Evolutionary conservation across 2,888 invertebrate species (phyloP), one percentile per base, ranked within the genome.

Genomic region (Busseola fusca): DNA sequence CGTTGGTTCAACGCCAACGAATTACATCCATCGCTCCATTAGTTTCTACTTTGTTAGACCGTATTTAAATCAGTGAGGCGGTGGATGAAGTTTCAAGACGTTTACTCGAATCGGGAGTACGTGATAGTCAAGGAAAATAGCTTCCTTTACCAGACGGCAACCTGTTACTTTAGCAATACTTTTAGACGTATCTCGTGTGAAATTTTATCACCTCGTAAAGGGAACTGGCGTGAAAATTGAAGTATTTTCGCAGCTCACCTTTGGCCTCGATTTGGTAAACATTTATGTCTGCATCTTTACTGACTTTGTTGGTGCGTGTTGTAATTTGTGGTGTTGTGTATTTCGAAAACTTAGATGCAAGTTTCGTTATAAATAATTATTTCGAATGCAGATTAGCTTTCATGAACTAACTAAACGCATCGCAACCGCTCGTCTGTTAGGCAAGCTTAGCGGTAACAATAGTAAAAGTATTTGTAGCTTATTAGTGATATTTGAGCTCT

Each of bases 181-280:
- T 76, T 73, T n/a, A 50, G 50, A 78, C 67, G 68, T 58, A 83
- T 76, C 71, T 76, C 69, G 63, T 72, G 77, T 67, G 77, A 72
- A 83, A 76, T 84, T 84, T 81, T 84, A 84, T 84, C 80, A 73
- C 78, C 78, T 84, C 84, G 74, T 84, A 84, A 84, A 84, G 64
- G 25, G 72, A 78, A 68, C 67, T 78, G 76, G 71, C 76, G 78
- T 83, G 82, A 69, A 82, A 75, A 79, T 79, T 65, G 34, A 74
- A 80, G 74, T 75, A 69, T 83, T 77, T 76, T 64, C 72, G 60
- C 60, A 74, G 70, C 64, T 84, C 74, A 82, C 74, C 72, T 80
- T 63, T 70, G 30, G 52, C 77, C 48, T 64, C 64, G 69, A 74
- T 80, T 73, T 60, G 45, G 52, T 48, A 68, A 76, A 52, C 69